These are phyloP conservation scores for Rhopilema esculentum DNA, from an alignment of 30 jellyfish, hydroid and myxozoan species.

Conservation along the genomic window DNA sequence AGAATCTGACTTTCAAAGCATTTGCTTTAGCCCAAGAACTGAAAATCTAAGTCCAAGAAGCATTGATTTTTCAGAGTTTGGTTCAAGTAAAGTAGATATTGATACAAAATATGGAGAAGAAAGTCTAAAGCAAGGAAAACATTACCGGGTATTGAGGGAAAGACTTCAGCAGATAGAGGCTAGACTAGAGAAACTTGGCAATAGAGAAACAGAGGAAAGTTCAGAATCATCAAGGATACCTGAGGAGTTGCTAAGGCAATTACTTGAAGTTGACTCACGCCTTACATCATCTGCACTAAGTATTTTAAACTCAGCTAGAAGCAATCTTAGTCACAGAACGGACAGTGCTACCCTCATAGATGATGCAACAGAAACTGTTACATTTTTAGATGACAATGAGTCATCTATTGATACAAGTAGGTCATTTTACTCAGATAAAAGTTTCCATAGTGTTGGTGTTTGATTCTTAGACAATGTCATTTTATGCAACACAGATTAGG, in stretches of 20 bases:
- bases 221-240: constrained; percentile 46
- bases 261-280: constrained; percentile 77
- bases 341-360: constrained; percentile 20
- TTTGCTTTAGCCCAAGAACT: constrained; percentile 51
- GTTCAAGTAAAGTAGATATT: neutral
- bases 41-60: constrained; percentile 41
- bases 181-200: constrained; percentile 29
- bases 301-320: constrained; percentile 58
- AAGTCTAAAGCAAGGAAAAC: constrained; percentile 49
- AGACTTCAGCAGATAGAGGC: constrained; percentile 69
- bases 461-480: neutral
- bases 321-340: constrained; percentile 15
- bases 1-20: constrained; percentile 59
- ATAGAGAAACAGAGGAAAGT: constrained; percentile 14
- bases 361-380: constrained; percentile 6
- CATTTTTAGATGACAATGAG: neutral
- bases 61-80: neutral
- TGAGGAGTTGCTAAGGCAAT: constrained; percentile 66
- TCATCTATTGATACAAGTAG: constrained; percentile 9
- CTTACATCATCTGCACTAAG: constrained; percentile 78
- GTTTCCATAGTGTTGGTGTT: constrained; percentile 55
- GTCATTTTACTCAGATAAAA: constrained; percentile 34
- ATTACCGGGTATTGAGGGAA: constrained; percentile 44
- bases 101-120: constrained; percentile 67
- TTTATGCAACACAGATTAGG: too few relatives aligned